phyloP scores from a whole-genome alignment of 2,113 vertebrate species.

The Echinops telfairi region DNA sequence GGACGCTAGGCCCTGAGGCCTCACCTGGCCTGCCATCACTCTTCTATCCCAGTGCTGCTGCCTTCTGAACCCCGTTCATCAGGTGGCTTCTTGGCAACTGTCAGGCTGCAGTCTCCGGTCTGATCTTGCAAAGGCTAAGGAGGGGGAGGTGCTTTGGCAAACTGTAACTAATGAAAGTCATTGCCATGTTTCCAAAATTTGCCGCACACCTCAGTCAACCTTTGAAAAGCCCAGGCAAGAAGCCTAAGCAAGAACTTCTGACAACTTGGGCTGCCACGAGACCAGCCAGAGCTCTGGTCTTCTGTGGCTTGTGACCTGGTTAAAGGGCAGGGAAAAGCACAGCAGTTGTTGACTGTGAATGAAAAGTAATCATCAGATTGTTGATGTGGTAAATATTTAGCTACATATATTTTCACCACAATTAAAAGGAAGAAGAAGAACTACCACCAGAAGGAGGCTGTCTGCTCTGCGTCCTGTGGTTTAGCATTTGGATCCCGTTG shows the following conservation, averaged over 20 bases:
- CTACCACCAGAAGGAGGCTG: neutral
- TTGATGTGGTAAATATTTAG: neutral
- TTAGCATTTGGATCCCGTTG: neutral
- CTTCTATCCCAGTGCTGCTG: conserved; percentile 8
- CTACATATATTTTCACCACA: neutral
- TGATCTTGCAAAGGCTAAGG: conserved; percentile 11
- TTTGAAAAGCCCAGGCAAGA: conserved; percentile 60
- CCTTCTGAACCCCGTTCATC: conserved; percentile 41
- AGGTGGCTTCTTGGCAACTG: conserved; percentile 20
- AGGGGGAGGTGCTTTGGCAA: neutral
- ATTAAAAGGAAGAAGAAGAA: neutral
- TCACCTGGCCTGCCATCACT: neutral
- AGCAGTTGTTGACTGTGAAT: neutral
- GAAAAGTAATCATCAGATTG: neutral
- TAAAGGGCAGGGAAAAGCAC: conserved; percentile 42
- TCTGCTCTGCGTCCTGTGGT: neutral
- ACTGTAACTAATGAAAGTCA: conserved; percentile 64
- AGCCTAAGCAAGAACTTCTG: conserved; percentile 20
- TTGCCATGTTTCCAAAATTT: conserved; percentile 62
- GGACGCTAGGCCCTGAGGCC: conserved; percentile 31
- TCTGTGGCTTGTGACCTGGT: conserved; percentile 25
- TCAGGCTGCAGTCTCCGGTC: conserved; percentile 38
- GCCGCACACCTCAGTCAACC: conserved; percentile 19
- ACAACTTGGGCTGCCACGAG: neutral
- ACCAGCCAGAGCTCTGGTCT: conserved; percentile 15